phyloP scores from a whole-genome alignment of 2,113 vertebrate species.

The Zootoca vivipara region DNA sequence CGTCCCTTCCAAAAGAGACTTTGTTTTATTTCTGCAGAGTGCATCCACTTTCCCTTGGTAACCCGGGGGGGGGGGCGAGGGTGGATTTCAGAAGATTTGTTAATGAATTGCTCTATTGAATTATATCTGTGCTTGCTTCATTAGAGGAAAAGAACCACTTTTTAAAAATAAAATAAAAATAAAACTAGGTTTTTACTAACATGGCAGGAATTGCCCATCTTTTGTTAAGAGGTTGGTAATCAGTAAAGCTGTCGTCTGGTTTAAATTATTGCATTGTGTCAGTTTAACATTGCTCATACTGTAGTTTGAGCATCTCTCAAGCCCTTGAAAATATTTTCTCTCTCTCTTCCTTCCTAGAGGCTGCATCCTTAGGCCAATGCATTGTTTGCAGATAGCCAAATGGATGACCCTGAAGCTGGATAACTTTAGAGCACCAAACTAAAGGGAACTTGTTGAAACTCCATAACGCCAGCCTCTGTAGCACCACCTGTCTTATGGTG shows the following conservation, averaged over 20 bases:
- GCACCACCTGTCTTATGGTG: constrained; percentile 83
- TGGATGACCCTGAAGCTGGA: constrained; percentile 84
- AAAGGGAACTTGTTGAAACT: constrained; percentile 80
- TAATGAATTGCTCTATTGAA: constrained; percentile 99
- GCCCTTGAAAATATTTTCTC: constrained; percentile 84
- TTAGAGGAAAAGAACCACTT: constrained; percentile 91
- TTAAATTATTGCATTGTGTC: constrained; percentile 92
- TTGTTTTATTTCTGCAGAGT: constrained; percentile 79
- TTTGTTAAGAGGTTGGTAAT: constrained; percentile 89
- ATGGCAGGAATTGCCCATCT: constrained; percentile 77
- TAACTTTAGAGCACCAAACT: constrained; percentile 75
- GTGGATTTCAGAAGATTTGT: constrained; percentile 94
- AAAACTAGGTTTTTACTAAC: constrained; percentile 75
- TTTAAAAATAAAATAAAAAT: constrained; percentile 62
- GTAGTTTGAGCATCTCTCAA: constrained; percentile 83
- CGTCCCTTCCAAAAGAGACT: constrained; percentile 88
- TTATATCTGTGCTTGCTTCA: constrained; percentile 95
- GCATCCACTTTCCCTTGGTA: constrained; percentile 78
- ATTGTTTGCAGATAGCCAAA: constrained; percentile 92
- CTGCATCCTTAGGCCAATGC: constrained; percentile 85
- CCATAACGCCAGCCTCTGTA: constrained; percentile 48
- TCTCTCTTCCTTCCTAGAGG: constrained; percentile 72
- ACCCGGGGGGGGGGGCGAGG: constrained; percentile 74
- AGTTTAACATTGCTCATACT: constrained; percentile 86
- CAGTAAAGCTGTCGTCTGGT: constrained; percentile 86